Conservation (phyloP, 2,888 invertebrate genomes). For the Laothoe populi region DNA sequence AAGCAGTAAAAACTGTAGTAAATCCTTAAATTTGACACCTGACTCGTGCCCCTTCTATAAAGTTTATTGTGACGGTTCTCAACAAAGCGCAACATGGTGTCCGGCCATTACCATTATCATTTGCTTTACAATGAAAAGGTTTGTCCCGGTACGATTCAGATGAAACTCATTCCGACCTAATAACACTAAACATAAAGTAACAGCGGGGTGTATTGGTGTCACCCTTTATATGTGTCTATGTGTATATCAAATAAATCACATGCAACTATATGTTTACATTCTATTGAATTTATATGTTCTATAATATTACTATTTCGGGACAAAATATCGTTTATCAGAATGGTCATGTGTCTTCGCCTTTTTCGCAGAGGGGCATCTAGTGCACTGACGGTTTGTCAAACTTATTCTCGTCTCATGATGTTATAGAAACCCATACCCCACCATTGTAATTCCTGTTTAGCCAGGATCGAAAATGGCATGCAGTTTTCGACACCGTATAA, state of each 20-base stretch:
- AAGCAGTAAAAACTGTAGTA: constrained; percentile 21
- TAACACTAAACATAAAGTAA: constrained; percentile 80
- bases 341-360: not conserved
- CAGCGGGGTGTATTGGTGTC: constrained; percentile 79
- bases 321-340: not conserved
- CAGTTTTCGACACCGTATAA: no score
- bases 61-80: constrained; percentile 43
- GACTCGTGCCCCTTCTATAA: constrained; percentile 46
- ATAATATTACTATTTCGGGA: not conserved
- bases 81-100: constrained; percentile 77
- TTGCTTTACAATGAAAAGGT: constrained; percentile 76
- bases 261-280: constrained; percentile 23
- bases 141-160: constrained; percentile 69
- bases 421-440: no score
- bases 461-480: no score
- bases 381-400: no score
- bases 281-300: constrained; percentile 16
- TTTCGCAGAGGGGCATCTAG: no score
- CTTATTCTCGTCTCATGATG: no score
- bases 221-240: constrained; percentile 70
- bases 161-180: constrained; percentile 72
- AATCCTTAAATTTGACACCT: constrained; percentile 31
- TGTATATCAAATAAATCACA: constrained; percentile 53
- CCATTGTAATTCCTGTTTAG: no score
- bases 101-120: constrained; percentile 78